Base-by-base conservation (phyloP, 2,113 vertebrate genomes). In the Numida meleagris region DNA sequence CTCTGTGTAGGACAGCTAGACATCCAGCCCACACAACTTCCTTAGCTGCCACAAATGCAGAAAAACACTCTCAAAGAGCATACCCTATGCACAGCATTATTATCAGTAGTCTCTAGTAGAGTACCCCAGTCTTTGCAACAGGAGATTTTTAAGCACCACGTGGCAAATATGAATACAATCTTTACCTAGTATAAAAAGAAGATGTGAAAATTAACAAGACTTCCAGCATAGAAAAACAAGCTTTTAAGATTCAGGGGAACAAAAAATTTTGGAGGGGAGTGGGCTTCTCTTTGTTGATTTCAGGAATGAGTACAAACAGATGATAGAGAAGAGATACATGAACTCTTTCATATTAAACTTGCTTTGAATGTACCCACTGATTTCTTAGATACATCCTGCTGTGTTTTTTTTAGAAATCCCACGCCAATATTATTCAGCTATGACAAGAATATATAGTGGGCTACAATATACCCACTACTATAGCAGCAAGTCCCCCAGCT, bases 1-100 rank as follows among this genome's bases (percentile, higher is more conserved):
- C 51, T 34, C 5, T 73, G 43, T 0, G 0, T n/a, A 8, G 27
- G 31, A 70, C 24, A 73, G 34, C 12, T 34, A 45, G n/a, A 25
- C 2, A 2, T 4, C 23, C 61, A 80, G 12, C 10, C 19, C 18
- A 48, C 27, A 58, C 13, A 78, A 68, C 15, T 65, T 68, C 38
- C 45, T 70, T 76, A 85, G 45, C 23, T 63, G n/a, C 48, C 45
- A 50, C 11, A 51, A 59, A 42, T 4, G 31, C 61, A 14, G 25
- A 53, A 82, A 77, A 87, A 70, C 6, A 24, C 8, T 68, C 34
- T 15, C 29, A 31, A 76, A 82, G 17, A 73, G 15, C 58, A 89
- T 20, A 25, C 20, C 20, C 46, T n/a, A 50, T 38, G 21, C 78
- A 34, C 0, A 0, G 7, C 18, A 38, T 33, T 31, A 46, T 4